phyloP scores from a whole-genome alignment of 1,140 invertebrate genomes.

The Zaprionus ghesquierei region DNA sequence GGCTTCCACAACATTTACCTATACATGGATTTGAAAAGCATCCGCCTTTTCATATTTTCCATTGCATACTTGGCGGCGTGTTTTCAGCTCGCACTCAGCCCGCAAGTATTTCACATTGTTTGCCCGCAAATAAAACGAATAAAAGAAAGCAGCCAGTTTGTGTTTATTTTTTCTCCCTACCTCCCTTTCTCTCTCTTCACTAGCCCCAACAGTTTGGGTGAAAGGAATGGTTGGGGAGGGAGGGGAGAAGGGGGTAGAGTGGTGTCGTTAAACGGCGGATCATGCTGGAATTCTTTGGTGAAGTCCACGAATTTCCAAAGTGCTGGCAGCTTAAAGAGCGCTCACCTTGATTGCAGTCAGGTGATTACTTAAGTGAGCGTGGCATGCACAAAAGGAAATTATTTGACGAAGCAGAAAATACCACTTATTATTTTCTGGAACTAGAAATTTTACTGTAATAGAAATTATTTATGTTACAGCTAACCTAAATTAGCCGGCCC shows the following conservation, averaged over 20 bases:
- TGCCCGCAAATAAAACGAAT: conserved; percentile 62
- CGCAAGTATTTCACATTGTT: conserved; percentile 69
- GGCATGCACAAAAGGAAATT: too few relatives aligned
- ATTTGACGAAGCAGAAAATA: too few relatives aligned
- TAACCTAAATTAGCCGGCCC: too few relatives aligned
- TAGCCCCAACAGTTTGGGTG: background rate
- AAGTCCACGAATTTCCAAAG: too few relatives aligned
- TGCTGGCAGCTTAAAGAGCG: conserved; percentile 6
- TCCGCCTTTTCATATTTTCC: conserved; percentile 7
- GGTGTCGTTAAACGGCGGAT: background rate
- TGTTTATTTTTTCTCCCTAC: conserved; percentile 42
- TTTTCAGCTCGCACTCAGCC: conserved; percentile 54
- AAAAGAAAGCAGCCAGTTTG: conserved; percentile 36
- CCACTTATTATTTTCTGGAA: too few relatives aligned
- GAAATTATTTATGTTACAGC: too few relatives aligned
- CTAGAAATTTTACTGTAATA: too few relatives aligned
- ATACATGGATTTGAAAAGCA: conserved; percentile 10
- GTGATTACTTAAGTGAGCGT: too few relatives aligned
- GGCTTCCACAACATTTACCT: conserved; percentile 66
- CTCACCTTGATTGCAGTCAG: background rate
- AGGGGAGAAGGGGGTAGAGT: background rate
- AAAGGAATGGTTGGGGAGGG: background rate
- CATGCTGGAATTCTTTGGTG: background rate
- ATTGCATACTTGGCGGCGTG: conserved; percentile 39
- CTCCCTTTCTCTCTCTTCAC: background rate